Evolutionary conservation across 2,797 vertebrate genomes (phyloP), one percentile per base, ranked within the genome.

Genomic region (Syngnathus acus): DNA sequence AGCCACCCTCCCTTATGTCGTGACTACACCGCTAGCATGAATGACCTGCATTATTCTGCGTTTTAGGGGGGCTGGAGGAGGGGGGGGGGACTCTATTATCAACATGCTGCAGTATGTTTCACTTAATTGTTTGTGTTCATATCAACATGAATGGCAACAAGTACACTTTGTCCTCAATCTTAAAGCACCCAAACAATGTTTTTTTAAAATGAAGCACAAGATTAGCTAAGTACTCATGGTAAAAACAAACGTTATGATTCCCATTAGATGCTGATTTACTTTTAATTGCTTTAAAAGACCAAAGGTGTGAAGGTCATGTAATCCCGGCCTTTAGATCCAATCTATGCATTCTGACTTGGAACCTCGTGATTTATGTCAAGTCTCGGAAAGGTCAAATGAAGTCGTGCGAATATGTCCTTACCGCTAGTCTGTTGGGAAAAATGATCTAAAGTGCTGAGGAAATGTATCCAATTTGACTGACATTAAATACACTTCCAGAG

Each of bases 1-100:
- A 43, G 40, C 60, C 13, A 45, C 40, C 57, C 67, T 67, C 55
- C 42, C 61, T 70, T 66, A 67, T 69, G 74, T 78, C 66, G 60
- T 64, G 80, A 79, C 71, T 55, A 66, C 64, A 71, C 63, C 51
- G 42, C 66, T 45, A 70, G 64, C 45, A 68, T 77, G 74, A 79
- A 54, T 71, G 47, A 65, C 38, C 55, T 21, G 55, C 70, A 73
- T 67, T 79, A 72, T 10, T 73, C 54, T 38, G 39, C 21, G 5
- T 42, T 55, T 45, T 43, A 16, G 43, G 40, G 38, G 40, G 13
- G 39, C 42, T 10, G 42, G 42, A 13, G 13, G 42, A 4, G 4
- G 40, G 37, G 45, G 14, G 45, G 43, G 21, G 39, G 42, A 7
- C 19, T 14, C n/a, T 19, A 64, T 62, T 23, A 45, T 59, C 57